Conservation (phyloP, 1,140 invertebrate species). For the Aleiodes sp. region DNA sequence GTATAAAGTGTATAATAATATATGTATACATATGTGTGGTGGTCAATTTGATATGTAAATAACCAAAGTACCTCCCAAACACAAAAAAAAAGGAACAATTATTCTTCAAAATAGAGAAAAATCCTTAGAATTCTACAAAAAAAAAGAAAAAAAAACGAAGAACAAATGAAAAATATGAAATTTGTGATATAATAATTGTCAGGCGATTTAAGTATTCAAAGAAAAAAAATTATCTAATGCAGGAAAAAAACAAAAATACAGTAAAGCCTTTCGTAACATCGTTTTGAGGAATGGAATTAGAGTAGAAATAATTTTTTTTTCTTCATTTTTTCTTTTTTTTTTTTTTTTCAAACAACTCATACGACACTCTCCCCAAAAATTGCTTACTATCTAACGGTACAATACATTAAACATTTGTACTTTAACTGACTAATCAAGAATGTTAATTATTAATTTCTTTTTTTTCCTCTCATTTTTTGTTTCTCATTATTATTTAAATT, state of each 20-base stretch:
- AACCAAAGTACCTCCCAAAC: constrained; percentile 57
- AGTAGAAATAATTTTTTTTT: constrained; percentile 40
- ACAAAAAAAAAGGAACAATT: constrained; percentile 47
- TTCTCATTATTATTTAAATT: constrained; percentile 35
- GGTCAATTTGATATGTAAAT: constrained; percentile 61
- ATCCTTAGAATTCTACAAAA: too few species aligned
- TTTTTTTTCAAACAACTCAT: constrained; percentile 38
- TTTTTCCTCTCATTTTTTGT: constrained; percentile 6
- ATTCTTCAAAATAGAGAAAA: not conserved
- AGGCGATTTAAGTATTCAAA: constrained; percentile 53
- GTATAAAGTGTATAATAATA: constrained; percentile 38
- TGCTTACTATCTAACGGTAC: constrained; percentile 57
- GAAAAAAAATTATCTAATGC: constrained; percentile 42
- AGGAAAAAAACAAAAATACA: constrained; percentile 41
- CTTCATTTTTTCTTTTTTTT: not conserved
- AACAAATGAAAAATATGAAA: not conserved
- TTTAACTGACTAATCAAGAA: constrained; percentile 66
- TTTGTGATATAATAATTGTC: constrained; percentile 24
- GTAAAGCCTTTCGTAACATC: constrained; percentile 39
- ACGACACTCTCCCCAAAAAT: constrained; percentile 42
- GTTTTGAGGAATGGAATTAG: constrained; percentile 56
- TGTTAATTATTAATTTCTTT: constrained; percentile 46
- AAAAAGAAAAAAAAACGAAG: constrained; percentile 19
- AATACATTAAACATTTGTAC: constrained; percentile 67
- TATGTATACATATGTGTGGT: constrained; percentile 40